Percentiles rank a stretch among this genome's conserved stretches.
These are phyloP conservation scores for Enoplolaimus lenunculus DNA, from an alignment of 2,888 invertebrate genomes.

Conservation along the genomic window DNA sequence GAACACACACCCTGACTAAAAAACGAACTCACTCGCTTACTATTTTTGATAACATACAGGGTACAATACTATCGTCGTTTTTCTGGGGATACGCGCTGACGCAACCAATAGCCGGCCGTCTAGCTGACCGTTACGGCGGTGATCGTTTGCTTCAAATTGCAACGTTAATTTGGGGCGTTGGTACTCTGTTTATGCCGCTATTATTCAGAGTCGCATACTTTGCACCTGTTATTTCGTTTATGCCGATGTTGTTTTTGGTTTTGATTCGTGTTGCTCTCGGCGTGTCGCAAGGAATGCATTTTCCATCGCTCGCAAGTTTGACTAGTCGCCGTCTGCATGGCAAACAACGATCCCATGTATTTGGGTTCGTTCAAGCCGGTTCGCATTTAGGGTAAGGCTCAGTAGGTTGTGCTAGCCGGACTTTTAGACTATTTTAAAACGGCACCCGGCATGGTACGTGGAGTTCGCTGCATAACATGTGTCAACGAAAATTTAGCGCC, in stretches of 20 bases:
- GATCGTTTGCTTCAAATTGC: constrained; percentile 53
- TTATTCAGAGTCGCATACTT: constrained; percentile 44
- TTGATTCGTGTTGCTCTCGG: constrained; percentile 52
- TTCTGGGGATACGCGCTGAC: constrained; percentile 62
- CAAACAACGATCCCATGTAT: constrained; percentile 54
- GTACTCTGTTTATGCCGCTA: constrained; percentile 35
- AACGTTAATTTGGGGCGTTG: constrained; percentile 45
- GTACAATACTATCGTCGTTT: constrained; percentile 56
- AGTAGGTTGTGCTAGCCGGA: constrained; percentile 25
- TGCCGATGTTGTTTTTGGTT: constrained; percentile 49
- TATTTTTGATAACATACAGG: too few relatives aligned
- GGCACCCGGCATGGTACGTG: too few relatives aligned
- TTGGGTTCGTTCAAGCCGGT: constrained; percentile 54
- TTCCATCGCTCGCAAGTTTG: constrained; percentile 56
- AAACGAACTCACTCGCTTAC: too few relatives aligned
- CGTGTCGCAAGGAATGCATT: constrained; percentile 52
- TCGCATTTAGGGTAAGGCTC: constrained; percentile 46
- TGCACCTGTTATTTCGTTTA: constrained; percentile 38
- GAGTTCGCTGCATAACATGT: too few relatives aligned
- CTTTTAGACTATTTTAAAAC: too few relatives aligned
- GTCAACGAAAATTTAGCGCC: too few relatives aligned
- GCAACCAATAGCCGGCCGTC: constrained; percentile 45
- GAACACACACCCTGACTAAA: too few relatives aligned
- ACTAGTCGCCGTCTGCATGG: constrained; percentile 54
- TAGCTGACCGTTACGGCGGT: constrained; percentile 51